Conservation (phyloP, 53 echinoderm and acorn worm species). For the Hippasteria phrygiana region DNA sequence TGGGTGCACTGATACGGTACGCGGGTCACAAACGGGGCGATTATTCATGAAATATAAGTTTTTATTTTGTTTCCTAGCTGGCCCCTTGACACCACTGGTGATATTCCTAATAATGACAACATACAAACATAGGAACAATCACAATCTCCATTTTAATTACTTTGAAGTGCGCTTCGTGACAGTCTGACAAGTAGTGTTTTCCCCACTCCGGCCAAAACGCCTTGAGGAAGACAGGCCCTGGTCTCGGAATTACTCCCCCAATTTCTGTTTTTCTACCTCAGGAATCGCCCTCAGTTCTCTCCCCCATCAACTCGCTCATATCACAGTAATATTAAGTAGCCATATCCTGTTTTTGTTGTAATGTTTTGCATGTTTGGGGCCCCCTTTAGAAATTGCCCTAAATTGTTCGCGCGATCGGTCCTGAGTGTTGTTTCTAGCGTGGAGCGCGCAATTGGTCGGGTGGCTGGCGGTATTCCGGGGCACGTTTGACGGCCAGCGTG, state of each 20-base stretch:
- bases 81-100: no score
- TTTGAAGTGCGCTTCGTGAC: not conserved
- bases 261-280: conserved; percentile 50
- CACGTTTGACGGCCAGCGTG: conserved; percentile 57
- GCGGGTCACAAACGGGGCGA: no score
- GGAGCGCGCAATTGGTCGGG: conserved; percentile 17
- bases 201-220: not conserved
- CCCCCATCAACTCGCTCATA: conserved; percentile 44
- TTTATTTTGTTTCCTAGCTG: no score
- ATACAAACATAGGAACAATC: not conserved
- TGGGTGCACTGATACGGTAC: no score
- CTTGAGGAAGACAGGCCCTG: not conserved
- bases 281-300: not conserved
- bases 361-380: conserved; percentile 29
- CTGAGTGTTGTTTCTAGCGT: conserved; percentile 20
- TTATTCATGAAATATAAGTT: no score
- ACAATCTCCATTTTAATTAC: not conserved
- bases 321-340: conserved; percentile 23
- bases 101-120: not conserved
- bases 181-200: not conserved
- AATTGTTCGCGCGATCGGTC: conserved; percentile 56
- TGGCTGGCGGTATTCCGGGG: conserved; percentile 11
- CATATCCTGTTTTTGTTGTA: conserved; percentile 41
- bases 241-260: conserved; percentile 28
- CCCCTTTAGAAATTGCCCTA: conserved; percentile 23